These are phyloP conservation scores for Acanthopleura granulata DNA, from an alignment of 2,888 invertebrate genomes.

Conservation along the genomic window DNA sequence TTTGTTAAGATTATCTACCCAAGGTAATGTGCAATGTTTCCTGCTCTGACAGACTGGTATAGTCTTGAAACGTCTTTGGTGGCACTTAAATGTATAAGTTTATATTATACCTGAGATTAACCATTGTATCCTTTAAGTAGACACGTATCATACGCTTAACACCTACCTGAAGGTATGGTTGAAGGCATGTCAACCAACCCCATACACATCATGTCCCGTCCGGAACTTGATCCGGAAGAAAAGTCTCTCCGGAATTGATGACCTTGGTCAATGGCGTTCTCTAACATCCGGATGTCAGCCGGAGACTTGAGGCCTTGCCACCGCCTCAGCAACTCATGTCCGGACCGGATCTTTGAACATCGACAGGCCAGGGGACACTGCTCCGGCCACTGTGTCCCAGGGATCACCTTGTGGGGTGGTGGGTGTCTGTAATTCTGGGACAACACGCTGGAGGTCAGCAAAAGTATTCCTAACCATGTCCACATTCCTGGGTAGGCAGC, in stretches of 20 bases:
- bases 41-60: too few species aligned
- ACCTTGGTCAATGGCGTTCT: background rate
- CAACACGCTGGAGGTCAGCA: too few species aligned
- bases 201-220: constrained; percentile 8
- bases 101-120: too few species aligned
- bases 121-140: too few species aligned
- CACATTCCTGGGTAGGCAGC: too few species aligned
- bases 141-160: background rate
- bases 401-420: too few species aligned
- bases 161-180: background rate
- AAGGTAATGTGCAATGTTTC: too few species aligned
- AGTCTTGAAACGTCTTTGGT: background rate
- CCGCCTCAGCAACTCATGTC: background rate
- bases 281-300: background rate
- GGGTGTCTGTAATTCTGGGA: too few species aligned
- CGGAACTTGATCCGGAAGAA: background rate
- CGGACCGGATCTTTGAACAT: background rate
- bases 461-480: too few species aligned
- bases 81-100: background rate
- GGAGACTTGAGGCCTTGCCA: background rate
- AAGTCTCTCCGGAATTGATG: background rate
- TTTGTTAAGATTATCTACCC: too few species aligned
- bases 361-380: background rate
- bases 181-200: background rate
- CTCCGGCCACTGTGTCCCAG: background rate